Conservation (phyloP, 92 coral and sea anemone genomes). For the Parazoanthus atlanticus region DNA sequence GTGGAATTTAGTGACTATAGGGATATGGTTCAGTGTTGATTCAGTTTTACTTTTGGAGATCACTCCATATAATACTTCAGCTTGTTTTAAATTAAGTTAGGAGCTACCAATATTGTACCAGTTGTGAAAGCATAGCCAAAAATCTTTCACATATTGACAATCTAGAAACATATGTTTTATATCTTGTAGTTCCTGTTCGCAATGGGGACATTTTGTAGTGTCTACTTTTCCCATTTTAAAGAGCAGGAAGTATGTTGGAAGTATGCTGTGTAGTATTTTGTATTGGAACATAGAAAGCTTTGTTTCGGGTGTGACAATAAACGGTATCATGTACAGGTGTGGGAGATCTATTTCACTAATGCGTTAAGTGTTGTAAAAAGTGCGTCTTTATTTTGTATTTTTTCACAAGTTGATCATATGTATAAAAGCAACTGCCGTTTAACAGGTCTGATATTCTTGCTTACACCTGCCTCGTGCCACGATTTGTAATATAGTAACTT, state of each 20-base stretch:
- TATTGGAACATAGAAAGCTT: conserved; percentile 46
- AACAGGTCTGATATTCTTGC: too few relatives aligned
- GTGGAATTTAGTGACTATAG: conserved; percentile 13
- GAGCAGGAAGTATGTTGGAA: too few relatives aligned
- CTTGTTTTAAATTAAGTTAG: conserved; percentile 25
- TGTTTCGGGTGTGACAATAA: conserved; percentile 39
- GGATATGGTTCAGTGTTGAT: conserved; percentile 22
- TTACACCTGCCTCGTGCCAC: too few relatives aligned
- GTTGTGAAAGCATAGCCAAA: conserved; percentile 24
- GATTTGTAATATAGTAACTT: too few relatives aligned
- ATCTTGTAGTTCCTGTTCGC: conserved; percentile 18
- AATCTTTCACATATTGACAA: conserved; percentile 2
- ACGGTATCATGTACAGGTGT: conserved; percentile 17
- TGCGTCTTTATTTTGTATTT: too few relatives aligned
- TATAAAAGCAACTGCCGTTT: too few relatives aligned
- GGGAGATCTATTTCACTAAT: background rate
- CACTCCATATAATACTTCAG: conserved; percentile 8
- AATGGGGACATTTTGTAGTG: conserved; percentile 8
- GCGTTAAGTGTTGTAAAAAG: too few relatives aligned
- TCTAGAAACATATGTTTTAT: conserved; percentile 26
- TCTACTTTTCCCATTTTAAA: conserved; percentile 20
- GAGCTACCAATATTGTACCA: conserved; percentile 25
- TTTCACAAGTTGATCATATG: too few relatives aligned
- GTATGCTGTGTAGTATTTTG: conserved; percentile 32
- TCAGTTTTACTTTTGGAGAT: conserved; percentile 6